These are phyloP conservation scores for Micronycteris hirsuta DNA, from an alignment of 2,113 vertebrate genomes.

Conservation along the genomic window DNA sequence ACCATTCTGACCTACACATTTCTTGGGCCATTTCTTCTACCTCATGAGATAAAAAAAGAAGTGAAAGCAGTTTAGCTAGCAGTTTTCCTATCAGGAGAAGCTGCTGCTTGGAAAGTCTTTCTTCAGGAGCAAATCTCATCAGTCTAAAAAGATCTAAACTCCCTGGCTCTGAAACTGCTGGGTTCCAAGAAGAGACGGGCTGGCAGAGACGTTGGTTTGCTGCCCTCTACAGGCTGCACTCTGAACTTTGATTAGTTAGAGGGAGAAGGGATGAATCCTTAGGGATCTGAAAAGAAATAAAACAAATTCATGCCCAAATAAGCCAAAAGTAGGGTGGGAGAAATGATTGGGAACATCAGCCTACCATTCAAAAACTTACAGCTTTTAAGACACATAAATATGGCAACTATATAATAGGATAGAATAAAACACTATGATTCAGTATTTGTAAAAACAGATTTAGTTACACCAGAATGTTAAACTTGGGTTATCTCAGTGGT, in stretches of 20 bases:
- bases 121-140: neutral
- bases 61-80: neutral
- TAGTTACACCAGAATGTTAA: neutral
- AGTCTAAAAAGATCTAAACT: neutral
- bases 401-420: neutral
- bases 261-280: neutral
- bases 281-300: conserved; percentile 59
- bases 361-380: neutral
- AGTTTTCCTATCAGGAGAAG: neutral
- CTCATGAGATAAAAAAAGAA: neutral
- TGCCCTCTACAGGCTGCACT: conserved; percentile 62
- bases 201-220: conserved; percentile 23
- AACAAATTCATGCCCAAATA: conserved; percentile 15
- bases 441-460: neutral
- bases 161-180: neutral
- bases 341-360: neutral
- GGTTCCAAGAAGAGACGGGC: neutral
- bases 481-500: neutral
- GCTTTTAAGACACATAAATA: neutral
- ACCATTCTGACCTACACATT: neutral
- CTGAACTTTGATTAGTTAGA: neutral
- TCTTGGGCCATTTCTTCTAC: neutral
- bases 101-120: neutral
- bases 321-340: neutral
- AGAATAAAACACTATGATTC: neutral